These are phyloP conservation scores for Diadophis punctatus DNA, from an alignment of 2,113 vertebrate species.

Conservation along the genomic window DNA sequence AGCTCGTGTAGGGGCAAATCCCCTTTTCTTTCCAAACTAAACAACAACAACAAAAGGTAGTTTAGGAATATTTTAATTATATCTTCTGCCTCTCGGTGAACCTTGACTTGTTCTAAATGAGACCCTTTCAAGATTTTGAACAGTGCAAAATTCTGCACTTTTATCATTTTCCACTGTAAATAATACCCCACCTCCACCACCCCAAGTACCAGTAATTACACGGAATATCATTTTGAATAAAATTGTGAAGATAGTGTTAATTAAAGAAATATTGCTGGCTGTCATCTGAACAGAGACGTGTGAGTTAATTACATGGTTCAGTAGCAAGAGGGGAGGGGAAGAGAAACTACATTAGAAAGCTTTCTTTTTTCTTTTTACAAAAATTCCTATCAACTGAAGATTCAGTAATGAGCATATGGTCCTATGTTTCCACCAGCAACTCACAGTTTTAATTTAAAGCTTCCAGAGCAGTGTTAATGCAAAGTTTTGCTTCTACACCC, in stretches of 20 bases:
- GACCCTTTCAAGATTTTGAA: slow-evolving; percentile 19
- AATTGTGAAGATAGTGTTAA: slow-evolving; percentile 47
- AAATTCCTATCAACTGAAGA: neutral
- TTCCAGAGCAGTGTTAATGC: neutral
- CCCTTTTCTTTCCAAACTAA: neutral
- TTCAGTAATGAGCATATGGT: neutral
- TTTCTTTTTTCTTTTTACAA: neutral
- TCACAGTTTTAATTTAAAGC: fast-evolving
- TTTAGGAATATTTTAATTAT: slow-evolving; percentile 22
- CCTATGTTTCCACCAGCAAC: neutral
- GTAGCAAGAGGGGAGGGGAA: neutral
- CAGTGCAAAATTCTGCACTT: slow-evolving; percentile 18
- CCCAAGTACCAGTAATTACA: slow-evolving; percentile 35
- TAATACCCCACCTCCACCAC: neutral
- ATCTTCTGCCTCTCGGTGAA: slow-evolving; percentile 2
- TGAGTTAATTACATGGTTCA: slow-evolving; percentile 42
- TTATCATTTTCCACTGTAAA: slow-evolving; percentile 19
- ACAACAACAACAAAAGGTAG: neutral
- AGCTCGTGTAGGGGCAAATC: neutral
- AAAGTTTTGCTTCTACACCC: fast-evolving
- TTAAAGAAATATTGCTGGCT: slow-evolving; percentile 48
- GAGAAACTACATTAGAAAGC: neutral
- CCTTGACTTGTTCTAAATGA: slow-evolving; percentile 43
- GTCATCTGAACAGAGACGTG: slow-evolving; percentile 34
- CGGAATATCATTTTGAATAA: slow-evolving; percentile 29